Conservation (phyloP, 64 coral and sea anemone species). For the Dendrophyllia cribrosa region DNA sequence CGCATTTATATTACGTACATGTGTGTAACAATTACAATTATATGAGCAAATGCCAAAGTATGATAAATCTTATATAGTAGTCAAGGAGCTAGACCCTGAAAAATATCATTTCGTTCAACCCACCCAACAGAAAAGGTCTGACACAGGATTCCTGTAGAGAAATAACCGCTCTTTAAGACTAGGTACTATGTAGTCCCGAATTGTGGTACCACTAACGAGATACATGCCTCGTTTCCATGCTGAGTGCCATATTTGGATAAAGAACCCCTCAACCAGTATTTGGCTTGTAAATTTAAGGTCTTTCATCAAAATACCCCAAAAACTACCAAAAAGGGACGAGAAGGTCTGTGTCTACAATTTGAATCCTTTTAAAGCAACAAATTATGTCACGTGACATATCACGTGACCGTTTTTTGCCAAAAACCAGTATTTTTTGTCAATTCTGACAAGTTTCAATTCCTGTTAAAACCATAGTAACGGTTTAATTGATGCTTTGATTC, state of each 20-base stretch:
- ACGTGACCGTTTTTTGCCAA: too few species aligned
- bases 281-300: not conserved
- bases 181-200: constrained; percentile 44
- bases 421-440: not conserved
- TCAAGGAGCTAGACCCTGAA: constrained; percentile 1
- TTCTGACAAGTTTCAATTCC: not conserved
- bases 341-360: not conserved
- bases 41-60: too few species aligned
- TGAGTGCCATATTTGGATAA: too few species aligned
- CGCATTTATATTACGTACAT: too few species aligned
- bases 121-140: constrained; percentile 19
- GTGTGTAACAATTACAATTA: too few species aligned
- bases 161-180: constrained; percentile 16
- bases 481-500: not conserved
- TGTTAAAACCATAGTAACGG: not conserved
- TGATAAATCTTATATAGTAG: too few species aligned
- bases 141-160: not conserved
- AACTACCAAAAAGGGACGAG: not conserved
- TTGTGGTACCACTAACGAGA: not conserved
- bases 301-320: not conserved
- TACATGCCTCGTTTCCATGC: too few species aligned
- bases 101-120: not conserved
- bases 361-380: not conserved
- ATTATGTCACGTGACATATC: not conserved
- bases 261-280: not conserved